Percentiles rank a stretch among this genome's conserved stretches.
Evolutionary conservation across 1,140 invertebrate species (phyloP).

Genomic region (Musca domestica): DNA sequence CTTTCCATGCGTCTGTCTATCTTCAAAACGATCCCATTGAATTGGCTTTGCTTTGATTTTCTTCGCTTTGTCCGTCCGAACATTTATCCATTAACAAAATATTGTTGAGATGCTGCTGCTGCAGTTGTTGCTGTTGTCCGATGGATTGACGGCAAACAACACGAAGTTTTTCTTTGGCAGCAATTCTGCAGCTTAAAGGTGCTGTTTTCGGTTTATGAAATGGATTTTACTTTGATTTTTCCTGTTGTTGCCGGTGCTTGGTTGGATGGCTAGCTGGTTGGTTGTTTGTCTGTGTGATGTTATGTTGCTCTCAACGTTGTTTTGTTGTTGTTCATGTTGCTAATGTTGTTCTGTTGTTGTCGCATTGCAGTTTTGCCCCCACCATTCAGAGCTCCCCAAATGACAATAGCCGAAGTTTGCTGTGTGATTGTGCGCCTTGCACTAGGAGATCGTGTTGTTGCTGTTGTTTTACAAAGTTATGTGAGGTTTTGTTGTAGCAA

Average conservation of each 20-base stretch:
- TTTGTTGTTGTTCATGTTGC: constrained; percentile 51
- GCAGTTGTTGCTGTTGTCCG: not conserved
- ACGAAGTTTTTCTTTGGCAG: too few species aligned
- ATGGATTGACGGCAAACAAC: too few species aligned
- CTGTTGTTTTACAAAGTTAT: not conserved
- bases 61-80: not conserved
- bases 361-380: not conserved
- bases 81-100: constrained; percentile 2
- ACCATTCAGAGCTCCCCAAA: not conserved
- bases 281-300: constrained; percentile 31
- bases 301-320: constrained; percentile 41
- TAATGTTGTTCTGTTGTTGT: constrained; percentile 30
- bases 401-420: not conserved
- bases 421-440: not conserved
- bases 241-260: constrained; percentile 24
- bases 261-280: too few species aligned
- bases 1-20: not conserved
- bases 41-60: not conserved
- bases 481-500: too few species aligned
- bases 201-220: constrained; percentile 18
- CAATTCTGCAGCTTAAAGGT: not conserved
- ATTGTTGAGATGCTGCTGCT: not conserved
- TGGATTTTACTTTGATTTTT: constrained; percentile 13
- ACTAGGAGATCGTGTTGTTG: not conserved
- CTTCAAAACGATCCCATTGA: not conserved